Evolutionary conservation across 2,797 vertebrate genomes (phyloP), one percentile per base, ranked within the genome.

Genomic region (Periparus ater): DNA sequence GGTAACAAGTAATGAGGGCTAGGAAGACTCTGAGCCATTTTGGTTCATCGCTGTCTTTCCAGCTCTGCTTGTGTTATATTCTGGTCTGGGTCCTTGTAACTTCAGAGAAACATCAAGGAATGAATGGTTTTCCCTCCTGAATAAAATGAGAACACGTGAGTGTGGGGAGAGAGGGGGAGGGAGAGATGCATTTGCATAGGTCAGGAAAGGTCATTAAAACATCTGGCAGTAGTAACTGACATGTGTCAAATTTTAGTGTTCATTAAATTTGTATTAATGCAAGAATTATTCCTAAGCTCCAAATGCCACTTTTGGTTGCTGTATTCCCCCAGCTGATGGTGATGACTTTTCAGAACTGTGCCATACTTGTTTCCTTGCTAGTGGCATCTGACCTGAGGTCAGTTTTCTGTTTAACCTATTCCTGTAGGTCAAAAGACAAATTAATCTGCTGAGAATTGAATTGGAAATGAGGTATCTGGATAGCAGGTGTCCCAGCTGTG

Each of bases 361-460:
- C 89, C 76, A 93, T 97, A 97, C 97, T 98, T 99, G 98, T 99
- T 98, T 98, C 94, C 96, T 97, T 98, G 98, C 99, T 98, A 98
- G 94, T 97, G 96, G 97, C 97, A 95, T 97, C 92, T 98, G 98
- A 98, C 98, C 98, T 74, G 17, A 82, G 97, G 97, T 98, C 97
- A 97, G 93, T 87, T 96, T 96, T 96, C 94, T 98, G 97, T 98
- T 99, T 99, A 99, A 99, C 98, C 98, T 98, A 97, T 98, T 96
- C 95, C 96, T 96, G 97, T 96, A 97, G 98, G 98, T 98, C 98
- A 98, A 97, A 97, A 97, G 96, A 91, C 96, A 98, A 98, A 98
- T 98, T 98, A 98, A 98, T 98, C 98, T 98, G 96, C 95, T 97
- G 98, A 98, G 98, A 97, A 97, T 95, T 97, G 97, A 96, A 97